Conservation (phyloP, 2,888 invertebrate species). For the Craniophora ligustri region DNA sequence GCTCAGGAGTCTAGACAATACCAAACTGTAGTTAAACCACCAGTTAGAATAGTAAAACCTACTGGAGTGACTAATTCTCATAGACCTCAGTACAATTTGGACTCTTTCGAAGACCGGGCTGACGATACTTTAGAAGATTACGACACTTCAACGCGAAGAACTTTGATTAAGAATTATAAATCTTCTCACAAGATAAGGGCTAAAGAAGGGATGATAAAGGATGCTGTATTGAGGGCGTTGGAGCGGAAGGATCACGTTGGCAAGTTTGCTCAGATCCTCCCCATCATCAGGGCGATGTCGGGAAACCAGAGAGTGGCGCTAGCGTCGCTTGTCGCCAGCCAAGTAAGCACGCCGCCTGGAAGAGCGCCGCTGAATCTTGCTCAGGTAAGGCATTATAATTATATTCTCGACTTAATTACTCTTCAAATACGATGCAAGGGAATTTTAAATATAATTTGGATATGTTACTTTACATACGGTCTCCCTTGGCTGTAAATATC, state of each 20-base stretch:
- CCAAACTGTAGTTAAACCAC: constrained; percentile 76
- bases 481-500: too few relatives aligned
- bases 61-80: constrained; percentile 82
- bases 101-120: constrained; percentile 78
- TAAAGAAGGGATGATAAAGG: constrained; percentile 85
- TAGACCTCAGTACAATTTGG: constrained; percentile 82
- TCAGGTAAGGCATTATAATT: constrained; percentile 88
- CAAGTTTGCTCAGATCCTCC: constrained; percentile 90
- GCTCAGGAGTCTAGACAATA: constrained; percentile 82
- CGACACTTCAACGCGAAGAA: constrained; percentile 64
- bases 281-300: constrained; percentile 90
- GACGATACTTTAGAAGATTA: constrained; percentile 63
- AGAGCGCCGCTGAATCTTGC: constrained; percentile 85
- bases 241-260: constrained; percentile 88
- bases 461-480: too few relatives aligned
- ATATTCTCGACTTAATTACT: too few relatives aligned
- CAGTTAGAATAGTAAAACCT: constrained; percentile 72
- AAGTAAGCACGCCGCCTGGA: constrained; percentile 88
- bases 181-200: constrained; percentile 67
- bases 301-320: constrained; percentile 89
- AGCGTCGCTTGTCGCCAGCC: constrained; percentile 90
- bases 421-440: too few relatives aligned
- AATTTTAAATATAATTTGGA: too few relatives aligned
- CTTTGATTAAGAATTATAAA: constrained; percentile 71
- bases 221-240: constrained; percentile 88